These are phyloP conservation scores for Chloropsis cyanopogon DNA, from an alignment of 2,113 vertebrate genomes.

Conservation along the genomic window DNA sequence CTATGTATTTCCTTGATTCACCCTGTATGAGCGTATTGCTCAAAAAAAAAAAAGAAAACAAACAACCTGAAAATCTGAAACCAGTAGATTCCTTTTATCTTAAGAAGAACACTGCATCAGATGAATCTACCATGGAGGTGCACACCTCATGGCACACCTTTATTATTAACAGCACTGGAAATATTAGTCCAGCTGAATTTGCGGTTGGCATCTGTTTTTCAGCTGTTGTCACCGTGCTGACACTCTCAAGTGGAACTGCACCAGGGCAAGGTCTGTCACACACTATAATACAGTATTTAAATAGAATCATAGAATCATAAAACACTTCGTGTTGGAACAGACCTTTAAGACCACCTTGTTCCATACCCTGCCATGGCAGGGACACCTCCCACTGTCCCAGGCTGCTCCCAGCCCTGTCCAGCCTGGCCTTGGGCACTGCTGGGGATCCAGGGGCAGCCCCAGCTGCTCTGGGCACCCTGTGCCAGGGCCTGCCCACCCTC, in stretches of 20 bases:
- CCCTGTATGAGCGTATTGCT: not conserved
- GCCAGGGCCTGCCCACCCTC: not conserved
- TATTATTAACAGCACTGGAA: not conserved
- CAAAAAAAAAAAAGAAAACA: not conserved
- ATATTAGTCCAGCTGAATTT: not conserved
- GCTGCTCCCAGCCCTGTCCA: not conserved
- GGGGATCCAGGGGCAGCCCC: not conserved
- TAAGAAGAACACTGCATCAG: accelerated
- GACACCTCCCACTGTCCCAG: not conserved
- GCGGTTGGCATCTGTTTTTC: not conserved
- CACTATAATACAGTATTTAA: not conserved
- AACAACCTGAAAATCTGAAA: not conserved
- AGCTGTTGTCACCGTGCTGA: not conserved
- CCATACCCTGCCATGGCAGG: not conserved
- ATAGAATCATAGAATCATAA: not conserved
- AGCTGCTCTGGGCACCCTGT: not conserved
- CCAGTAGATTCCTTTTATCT: not conserved
- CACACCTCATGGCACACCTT: not conserved
- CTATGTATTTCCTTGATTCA: constrained; percentile 1
- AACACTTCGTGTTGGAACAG: not conserved
- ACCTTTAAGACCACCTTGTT: too few species aligned
- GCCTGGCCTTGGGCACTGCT: not conserved
- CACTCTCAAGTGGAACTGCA: not conserved
- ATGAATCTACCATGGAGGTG: not conserved
- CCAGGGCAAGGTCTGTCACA: not conserved